Base-by-base conservation (phyloP, 2,113 vertebrate genomes). In the Heliornis fulica region DNA sequence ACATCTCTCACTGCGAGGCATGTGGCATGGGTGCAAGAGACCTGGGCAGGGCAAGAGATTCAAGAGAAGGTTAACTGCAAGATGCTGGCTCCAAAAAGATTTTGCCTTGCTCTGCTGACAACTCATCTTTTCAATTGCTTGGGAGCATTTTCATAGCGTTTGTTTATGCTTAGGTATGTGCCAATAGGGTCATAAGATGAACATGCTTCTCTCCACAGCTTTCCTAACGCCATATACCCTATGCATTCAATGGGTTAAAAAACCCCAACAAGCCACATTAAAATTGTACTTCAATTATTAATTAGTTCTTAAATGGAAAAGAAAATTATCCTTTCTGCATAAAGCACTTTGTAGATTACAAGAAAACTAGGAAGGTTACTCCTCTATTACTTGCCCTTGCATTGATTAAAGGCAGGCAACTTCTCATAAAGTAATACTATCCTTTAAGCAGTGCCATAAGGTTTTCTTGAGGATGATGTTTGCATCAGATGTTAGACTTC, bases 151-250 rank as follows among this genome's bases (percentile, higher is more conserved):
- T 57, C 15, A 14, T 4, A 43, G 16, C 11, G 31, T 51, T 74
- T 60, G 36, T 45, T 81, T 41, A 75, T 20, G 8, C 8, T n/a
- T 2, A 11, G 6, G 13, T 56, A 51, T 28, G 19, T 38, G 23
- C 43, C 36, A 46, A 38, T 3, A 38, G 6, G 23, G 6, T 51
- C 25, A 11, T 13, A 34, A 38, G 12, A 17, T 5, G 84, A 79
- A 64, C 0, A 0, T 8, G 15, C 29, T 69, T 69, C 13, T 18
- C 61, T 9, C 13, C 36, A 32, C 22, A 7, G 15, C 29, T 80
- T 71, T 68, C 45, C 12, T 54, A n/a, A 68, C 80, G 22, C 16
- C 2, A 9, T 2, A 16, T 8, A 51, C 0, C 1, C n/a, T 20
- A 6, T 17, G 9, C 8, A 14, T 54, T 50, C 17, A 56, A 41